Percentiles rank a stretch among this genome's conserved stretches.
Conservation (phyloP, 2,888 invertebrate species). For the Acanthosepion pharaonis region DNA sequence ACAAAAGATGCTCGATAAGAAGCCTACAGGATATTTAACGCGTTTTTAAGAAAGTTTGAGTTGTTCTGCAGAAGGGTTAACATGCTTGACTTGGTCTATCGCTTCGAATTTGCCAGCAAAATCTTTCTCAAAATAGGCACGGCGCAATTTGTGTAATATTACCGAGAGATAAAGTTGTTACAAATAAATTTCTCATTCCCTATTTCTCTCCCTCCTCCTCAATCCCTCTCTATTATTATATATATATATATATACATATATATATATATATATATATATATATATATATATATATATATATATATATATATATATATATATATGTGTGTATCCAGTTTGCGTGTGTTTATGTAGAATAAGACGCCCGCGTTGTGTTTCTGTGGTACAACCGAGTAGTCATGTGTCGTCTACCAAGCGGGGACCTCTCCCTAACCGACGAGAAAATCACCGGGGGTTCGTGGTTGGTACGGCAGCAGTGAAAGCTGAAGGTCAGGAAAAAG, state of each 20-base stretch:
- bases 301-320: too few species aligned
- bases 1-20: not conserved
- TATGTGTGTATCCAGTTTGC: not conserved
- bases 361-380: not conserved
- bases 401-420: not conserved
- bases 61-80: not conserved
- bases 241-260: too few species aligned
- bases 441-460: not conserved
- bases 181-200: not conserved
- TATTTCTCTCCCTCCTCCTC: too few species aligned
- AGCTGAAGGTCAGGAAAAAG: not conserved
- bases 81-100: not conserved
- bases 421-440: too few species aligned
- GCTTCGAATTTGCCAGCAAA: not conserved
- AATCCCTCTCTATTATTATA: accelerated
- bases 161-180: not conserved
- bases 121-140: not conserved
- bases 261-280: too few species aligned
- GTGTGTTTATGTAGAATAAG: not conserved
- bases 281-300: too few species aligned
- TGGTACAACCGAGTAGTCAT: not conserved
- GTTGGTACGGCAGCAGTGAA: not conserved
- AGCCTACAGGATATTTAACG: too few species aligned
- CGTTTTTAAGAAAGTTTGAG: not conserved
- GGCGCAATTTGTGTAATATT: not conserved